Base-by-base conservation (phyloP, 1,140 invertebrate species). In the Drosophila albomicans region DNA sequence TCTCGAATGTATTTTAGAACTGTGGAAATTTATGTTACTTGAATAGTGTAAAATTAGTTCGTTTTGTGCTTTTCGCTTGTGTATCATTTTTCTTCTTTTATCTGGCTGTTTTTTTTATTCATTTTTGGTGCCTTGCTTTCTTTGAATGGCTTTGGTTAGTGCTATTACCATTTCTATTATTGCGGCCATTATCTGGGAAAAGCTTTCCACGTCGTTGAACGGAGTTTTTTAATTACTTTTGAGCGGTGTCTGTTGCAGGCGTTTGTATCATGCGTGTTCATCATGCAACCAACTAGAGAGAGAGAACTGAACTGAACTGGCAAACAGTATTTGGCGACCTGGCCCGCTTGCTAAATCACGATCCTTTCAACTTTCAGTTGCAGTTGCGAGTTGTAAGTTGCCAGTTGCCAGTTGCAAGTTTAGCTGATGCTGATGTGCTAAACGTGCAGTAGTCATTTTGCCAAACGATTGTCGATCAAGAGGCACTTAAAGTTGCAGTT, bases 381-480 rank as follows among this genome's bases (percentile, higher is more conserved):
- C 52, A 32, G 16, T 48, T 57, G 71, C 49, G 20, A 54, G 62
- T 54, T 2, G 63, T 16, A 16, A 16, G 16, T 16, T 16, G 16
- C 16, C 11, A 41, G n/a, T 63, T 57, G 15, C 15, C 49, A 73
- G 35, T 56, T 65, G 67, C 38, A 3, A 49, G 70, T 71, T 63
- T 15, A 16, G 46, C 1, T 65, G 65, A 16, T 54, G 59, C 74
- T 91, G 79, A 91, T 87, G 87, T 75, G 82, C 49, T 84, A 91
- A 91, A 84, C 91, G 91, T 92, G 91, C 91, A 64, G 49, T 75
- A 85, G 91, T 79, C 78, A 91, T 92, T 92, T 92, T 76, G 73
- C 73, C 63, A 82, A 92, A 91, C 80, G 91, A 86, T 86, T 92
- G 91, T 82, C 90, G 90, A 92, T 92, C 90, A 91, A 79, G 81